A percentile compares a stretch with the other conserved stretches of the same genome.
These are phyloP conservation scores for Ptychochromis oligacanthus DNA, from an alignment of 2,113 vertebrate species.

Conservation along the genomic window DNA sequence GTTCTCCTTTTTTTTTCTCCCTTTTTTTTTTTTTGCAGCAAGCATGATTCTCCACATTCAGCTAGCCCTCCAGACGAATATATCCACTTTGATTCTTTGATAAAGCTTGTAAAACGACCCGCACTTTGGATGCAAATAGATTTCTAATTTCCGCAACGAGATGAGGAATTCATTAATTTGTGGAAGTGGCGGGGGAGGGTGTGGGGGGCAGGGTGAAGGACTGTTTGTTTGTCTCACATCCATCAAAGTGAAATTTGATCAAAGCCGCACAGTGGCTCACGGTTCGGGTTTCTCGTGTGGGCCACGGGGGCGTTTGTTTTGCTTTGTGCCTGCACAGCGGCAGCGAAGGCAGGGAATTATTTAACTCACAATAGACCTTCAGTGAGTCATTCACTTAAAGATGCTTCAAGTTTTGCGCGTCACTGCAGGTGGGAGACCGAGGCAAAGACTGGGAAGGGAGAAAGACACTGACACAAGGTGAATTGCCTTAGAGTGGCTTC, in stretches of 20 bases:
- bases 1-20: too few relatives aligned
- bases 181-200: background rate
- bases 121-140: constrained; percentile 50
- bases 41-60: constrained; percentile 30
- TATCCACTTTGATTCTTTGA: constrained; percentile 47
- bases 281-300: constrained; percentile 1
- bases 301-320: constrained; percentile 6
- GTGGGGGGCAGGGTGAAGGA: background rate
- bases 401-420: constrained; percentile 7
- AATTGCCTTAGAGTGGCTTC: constrained; percentile 9
- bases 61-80: background rate
- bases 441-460: background rate
- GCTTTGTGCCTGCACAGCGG: background rate
- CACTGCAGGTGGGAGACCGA: constrained; percentile 4
- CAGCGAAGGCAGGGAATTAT: constrained; percentile 17
- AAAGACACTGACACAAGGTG: background rate
- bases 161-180: constrained; percentile 49
- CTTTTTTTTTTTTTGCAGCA: background rate
- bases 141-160: constrained; percentile 41
- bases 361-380: constrained; percentile 7
- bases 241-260: constrained; percentile 62
- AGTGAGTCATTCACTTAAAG: constrained; percentile 34
- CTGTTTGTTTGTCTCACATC: constrained; percentile 33
- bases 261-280: constrained; percentile 31
- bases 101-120: constrained; percentile 30